Base-by-base conservation (phyloP, 2,888 invertebrate genomes). In the Amphipyra tragopoginis region DNA sequence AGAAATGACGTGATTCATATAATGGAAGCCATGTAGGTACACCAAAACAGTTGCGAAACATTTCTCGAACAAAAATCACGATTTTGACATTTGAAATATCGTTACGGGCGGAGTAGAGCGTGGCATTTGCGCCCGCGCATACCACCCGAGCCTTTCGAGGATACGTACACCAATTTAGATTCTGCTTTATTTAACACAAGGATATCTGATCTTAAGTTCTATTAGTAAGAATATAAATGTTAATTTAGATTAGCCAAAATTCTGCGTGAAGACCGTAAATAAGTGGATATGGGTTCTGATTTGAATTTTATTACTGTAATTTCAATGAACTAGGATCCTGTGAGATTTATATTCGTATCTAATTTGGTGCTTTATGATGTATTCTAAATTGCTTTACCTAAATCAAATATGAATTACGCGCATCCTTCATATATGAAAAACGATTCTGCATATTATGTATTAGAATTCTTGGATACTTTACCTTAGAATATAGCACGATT, bases 11-110 rank as follows among this genome's bases (percentile, higher is more conserved):
- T 71, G 60, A 79, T 59, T 77, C 68, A 79, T 75, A 60, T 58
- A 57, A 63, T 69, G 34, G 64, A 63, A 67, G 65, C 67, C 57
- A 45, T 51, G 64, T 62, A 70, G 1, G 33, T 36, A 36, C 56
- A 56, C 57, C 59, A 55, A 75, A 72, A 77, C 65, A 77, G 83
- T 93, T 94, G 86, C 90, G 90, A 90, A 93, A 94, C 75, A 84
- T 89, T 89, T 89, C 90, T 87, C 82, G 84, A 80, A 73, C 92
- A 93, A 92, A 93, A 93, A 93, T 92, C 94, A 94, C 94, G 94
- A 93, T 88, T 89, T 87, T 92, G 94, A 93, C 94, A 94, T 94
- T 94, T 93, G 83, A 84, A 86, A 88, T 89, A 91, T 83, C 83
- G 89, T 87, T 87, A 82, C 89, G 85, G 90, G 90, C 84, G 88